Evolutionary conservation across 1,140 invertebrate species (phyloP).

Genomic region (Drosophila nasuta): DNA sequence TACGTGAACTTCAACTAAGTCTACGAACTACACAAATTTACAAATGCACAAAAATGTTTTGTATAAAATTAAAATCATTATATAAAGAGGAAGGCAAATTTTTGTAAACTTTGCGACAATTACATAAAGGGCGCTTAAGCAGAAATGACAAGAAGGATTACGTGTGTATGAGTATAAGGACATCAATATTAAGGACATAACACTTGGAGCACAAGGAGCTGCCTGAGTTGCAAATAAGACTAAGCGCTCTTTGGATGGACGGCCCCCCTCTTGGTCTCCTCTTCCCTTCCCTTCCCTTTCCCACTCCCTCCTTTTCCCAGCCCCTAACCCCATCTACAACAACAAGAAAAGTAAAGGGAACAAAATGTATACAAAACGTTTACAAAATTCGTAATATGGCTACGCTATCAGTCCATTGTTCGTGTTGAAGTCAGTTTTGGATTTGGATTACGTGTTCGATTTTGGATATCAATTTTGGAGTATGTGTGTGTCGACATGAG

Average conservation of each 20-base stretch:
- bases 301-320: not conserved
- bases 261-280: not conserved
- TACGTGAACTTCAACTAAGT: constrained; percentile 65
- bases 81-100: constrained; percentile 50
- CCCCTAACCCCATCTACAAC: constrained; percentile 13
- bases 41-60: constrained; percentile 64
- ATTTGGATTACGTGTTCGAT: constrained; percentile 38
- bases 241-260: constrained; percentile 67
- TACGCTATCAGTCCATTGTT: constrained; percentile 82
- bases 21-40: constrained; percentile 77
- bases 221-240: constrained; percentile 44
- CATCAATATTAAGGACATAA: constrained; percentile 59
- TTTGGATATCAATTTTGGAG: constrained; percentile 14
- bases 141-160: constrained; percentile 53
- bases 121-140: constrained; percentile 36
- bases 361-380: constrained; percentile 62
- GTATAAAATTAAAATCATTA: constrained; percentile 33
- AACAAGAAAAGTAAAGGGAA: constrained; percentile 45
- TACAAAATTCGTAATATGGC: constrained; percentile 79
- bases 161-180: constrained; percentile 55
- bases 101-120: constrained; percentile 55
- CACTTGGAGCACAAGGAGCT: constrained; percentile 47
- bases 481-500: constrained; percentile 1
- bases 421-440: constrained; percentile 75
- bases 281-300: not conserved